Conservation (phyloP, 1,140 invertebrate genomes). For the Leptinotarsa undecemlineata region DNA sequence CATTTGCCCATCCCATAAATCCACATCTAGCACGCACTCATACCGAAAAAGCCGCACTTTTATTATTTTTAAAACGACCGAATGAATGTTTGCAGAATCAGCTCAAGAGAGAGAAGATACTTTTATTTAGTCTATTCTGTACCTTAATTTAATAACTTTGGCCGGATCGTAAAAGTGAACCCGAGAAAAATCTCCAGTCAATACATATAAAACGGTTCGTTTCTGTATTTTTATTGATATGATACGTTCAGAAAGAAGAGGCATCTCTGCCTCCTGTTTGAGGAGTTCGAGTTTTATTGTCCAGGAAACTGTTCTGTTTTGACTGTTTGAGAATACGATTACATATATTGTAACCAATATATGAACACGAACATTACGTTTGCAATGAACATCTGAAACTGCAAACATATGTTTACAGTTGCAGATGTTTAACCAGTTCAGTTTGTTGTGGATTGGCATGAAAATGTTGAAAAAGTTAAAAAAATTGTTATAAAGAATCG, state of each 20-base stretch:
- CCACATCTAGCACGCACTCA: constrained; percentile 1
- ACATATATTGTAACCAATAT: neutral
- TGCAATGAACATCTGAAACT: no score
- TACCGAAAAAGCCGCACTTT: constrained; percentile 11
- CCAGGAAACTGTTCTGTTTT: constrained; percentile 1
- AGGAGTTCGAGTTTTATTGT: no score
- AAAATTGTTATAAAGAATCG: no score
- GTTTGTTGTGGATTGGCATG: no score
- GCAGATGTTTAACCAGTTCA: no score
- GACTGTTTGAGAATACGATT: neutral
- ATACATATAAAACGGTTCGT: neutral
- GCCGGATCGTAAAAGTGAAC: neutral
- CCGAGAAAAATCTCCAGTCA: neutral
- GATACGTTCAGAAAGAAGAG: neutral
- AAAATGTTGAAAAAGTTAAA: no score
- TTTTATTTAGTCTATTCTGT: neutral
- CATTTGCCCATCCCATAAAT: constrained; percentile 12
- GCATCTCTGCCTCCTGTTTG: no score
- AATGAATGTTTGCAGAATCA: constrained; percentile 1
- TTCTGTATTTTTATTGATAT: neutral
- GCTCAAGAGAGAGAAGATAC: neutral
- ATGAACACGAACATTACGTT: neutral
- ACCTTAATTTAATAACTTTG: constrained; percentile 4
- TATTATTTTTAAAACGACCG: constrained; percentile 6
- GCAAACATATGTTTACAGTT: no score